Evolutionary conservation across 2,797 vertebrate genomes (phyloP).

Genomic region (Borostomias antarcticus): DNA sequence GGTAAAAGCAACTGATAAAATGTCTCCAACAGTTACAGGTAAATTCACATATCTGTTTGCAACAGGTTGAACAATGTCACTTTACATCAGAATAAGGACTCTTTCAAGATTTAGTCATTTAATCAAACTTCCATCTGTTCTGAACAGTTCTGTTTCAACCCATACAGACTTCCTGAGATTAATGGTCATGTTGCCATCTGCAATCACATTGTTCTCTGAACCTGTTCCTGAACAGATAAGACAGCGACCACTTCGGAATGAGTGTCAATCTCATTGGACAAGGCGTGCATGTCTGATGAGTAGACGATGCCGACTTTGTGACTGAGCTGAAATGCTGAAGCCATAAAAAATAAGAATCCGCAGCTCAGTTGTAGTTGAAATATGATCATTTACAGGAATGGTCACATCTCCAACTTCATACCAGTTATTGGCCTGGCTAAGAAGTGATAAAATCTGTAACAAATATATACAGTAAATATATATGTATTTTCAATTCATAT

Average conservation of each 20-base stretch:
- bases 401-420: conserved; percentile 28
- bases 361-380: conserved; percentile 21
- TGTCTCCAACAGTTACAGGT: conserved; percentile 17
- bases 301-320: conserved; percentile 13
- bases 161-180: conserved; percentile 44
- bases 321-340: conserved; percentile 24
- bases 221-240: conserved; percentile 18
- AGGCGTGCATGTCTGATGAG: conserved; percentile 25
- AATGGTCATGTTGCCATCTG: conserved; percentile 53
- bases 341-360: conserved; percentile 7
- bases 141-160: conserved; percentile 39
- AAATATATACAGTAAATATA: not conserved
- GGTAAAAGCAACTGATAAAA: conserved; percentile 46
- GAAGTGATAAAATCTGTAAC: conserved; percentile 3
- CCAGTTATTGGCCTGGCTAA: conserved; percentile 24
- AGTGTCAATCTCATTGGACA: conserved; percentile 25
- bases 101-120: too few relatives aligned
- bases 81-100: conserved; percentile 28
- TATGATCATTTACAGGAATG: conserved; percentile 43
- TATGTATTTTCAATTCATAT: conserved; percentile 28
- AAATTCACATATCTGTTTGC: conserved; percentile 33
- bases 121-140: too few relatives aligned
- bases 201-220: conserved; percentile 52
- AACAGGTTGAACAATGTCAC: conserved; percentile 19
- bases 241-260: conserved; percentile 46